Percentiles rank a stretch among this genome's conserved stretches.
Conservation (phyloP, 1,140 invertebrate genomes). For the Paraescarpia echinospica region DNA sequence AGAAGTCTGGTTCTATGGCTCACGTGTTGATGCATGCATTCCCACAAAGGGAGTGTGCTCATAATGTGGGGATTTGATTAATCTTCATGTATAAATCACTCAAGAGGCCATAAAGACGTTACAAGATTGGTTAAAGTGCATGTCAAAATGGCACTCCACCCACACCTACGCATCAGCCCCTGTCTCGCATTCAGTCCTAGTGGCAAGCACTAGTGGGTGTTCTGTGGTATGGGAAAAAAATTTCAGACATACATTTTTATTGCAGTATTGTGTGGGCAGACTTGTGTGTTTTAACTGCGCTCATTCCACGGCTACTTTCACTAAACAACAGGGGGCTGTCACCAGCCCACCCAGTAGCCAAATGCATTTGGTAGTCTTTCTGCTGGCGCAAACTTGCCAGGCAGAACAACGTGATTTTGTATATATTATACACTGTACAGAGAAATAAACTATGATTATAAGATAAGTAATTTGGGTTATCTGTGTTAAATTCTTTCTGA, state of each 20-base stretch:
- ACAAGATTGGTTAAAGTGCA: neutral
- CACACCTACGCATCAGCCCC: neutral
- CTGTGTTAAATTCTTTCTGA: neutral
- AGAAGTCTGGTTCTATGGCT: neutral
- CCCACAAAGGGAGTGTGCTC: neutral
- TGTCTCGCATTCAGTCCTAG: neutral
- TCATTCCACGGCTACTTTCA: neutral
- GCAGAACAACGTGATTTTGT: neutral
- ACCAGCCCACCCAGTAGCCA: neutral
- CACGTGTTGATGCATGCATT: neutral
- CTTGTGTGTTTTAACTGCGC: neutral
- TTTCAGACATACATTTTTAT: neutral
- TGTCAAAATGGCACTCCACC: neutral
- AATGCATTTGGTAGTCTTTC: neutral
- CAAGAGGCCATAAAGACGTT: neutral
- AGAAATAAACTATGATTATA: constrained; percentile 1
- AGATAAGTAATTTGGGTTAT: neutral
- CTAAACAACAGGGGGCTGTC: neutral
- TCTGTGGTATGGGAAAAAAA: neutral
- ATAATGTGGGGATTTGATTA: neutral
- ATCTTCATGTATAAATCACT: neutral
- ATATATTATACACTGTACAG: neutral
- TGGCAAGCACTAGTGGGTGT: neutral
- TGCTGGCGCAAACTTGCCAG: neutral
- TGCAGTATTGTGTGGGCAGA: neutral